Conservation (phyloP, 2,113 vertebrate genomes). For the Mobula birostris region DNA sequence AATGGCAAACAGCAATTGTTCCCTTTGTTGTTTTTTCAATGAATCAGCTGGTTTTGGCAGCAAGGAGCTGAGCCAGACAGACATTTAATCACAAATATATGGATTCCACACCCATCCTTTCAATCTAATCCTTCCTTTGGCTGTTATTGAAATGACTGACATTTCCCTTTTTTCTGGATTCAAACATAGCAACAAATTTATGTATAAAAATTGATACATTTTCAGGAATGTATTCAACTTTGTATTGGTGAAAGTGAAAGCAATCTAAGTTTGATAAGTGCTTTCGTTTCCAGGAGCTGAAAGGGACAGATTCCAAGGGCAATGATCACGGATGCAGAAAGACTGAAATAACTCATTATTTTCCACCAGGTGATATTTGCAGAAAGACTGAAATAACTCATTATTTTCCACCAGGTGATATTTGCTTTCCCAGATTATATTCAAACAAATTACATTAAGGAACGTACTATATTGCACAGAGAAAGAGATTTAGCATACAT, state of each 20-base stretch:
- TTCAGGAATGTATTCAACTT: neutral
- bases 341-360: too few species aligned
- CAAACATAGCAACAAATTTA: neutral
- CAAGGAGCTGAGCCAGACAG: neutral
- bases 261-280: neutral
- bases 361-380: too few species aligned
- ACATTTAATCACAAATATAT: neutral
- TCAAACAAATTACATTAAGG: neutral
- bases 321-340: neutral
- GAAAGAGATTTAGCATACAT: neutral
- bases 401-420: neutral
- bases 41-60: constrained; percentile 3
- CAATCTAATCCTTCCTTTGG: neutral
- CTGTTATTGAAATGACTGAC: too few species aligned
- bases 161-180: neutral
- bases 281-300: neutral
- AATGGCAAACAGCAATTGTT: neutral
- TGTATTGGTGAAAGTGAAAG: neutral
- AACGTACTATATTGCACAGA: neutral
- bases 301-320: neutral
- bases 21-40: neutral
- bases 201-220: neutral
- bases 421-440: neutral
- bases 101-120: neutral
- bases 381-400: neutral